Evolutionary conservation across 1,140 invertebrate species (phyloP).

Genomic region (Drosophila kohkoa): DNA sequence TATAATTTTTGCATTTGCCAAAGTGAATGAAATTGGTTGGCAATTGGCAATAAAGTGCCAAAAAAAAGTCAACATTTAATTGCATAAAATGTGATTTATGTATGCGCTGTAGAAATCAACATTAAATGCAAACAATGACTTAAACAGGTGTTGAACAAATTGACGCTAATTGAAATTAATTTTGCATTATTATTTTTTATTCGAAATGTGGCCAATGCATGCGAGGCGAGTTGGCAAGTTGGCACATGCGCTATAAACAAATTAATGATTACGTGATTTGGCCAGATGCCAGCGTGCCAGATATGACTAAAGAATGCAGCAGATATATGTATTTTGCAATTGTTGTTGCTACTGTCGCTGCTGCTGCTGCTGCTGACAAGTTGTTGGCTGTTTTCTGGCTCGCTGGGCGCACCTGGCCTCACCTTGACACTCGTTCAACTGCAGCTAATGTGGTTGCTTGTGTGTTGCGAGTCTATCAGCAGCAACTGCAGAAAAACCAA

Average conservation of each 20-base stretch:
- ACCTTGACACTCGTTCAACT: conserved; percentile 80
- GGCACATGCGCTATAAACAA: conserved; percentile 81
- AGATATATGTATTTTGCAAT: conserved; percentile 27
- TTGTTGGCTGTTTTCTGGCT: conserved; percentile 73
- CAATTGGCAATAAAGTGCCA: conserved; percentile 9
- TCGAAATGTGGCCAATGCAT: conserved; percentile 4
- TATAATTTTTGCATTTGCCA: conserved; percentile 45
- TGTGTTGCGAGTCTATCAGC: conserved; percentile 11
- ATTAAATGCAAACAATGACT: conserved; percentile 9
- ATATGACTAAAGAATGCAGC: conserved; percentile 40
- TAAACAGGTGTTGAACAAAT: conserved; percentile 59
- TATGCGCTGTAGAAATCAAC: conserved; percentile 1
- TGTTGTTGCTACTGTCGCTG: conserved; percentile 16
- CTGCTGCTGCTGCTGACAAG: too few relatives aligned
- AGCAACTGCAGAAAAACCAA: conserved; percentile 18
- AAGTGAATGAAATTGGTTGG: conserved; percentile 1
- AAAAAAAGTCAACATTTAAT: conserved; percentile 15
- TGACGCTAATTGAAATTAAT: conserved; percentile 80
- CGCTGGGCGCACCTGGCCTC: conserved; percentile 71
- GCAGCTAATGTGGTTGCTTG: conserved; percentile 69
- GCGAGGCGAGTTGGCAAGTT: conserved; percentile 10
- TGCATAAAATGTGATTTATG: conserved; percentile 27
- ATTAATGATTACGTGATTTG: conserved; percentile 80
- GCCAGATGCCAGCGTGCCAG: conserved; percentile 65
- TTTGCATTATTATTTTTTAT: conserved; percentile 43